phyloP scores from a whole-genome alignment of 2,797 vertebrate species.

The Chanos chanos region DNA sequence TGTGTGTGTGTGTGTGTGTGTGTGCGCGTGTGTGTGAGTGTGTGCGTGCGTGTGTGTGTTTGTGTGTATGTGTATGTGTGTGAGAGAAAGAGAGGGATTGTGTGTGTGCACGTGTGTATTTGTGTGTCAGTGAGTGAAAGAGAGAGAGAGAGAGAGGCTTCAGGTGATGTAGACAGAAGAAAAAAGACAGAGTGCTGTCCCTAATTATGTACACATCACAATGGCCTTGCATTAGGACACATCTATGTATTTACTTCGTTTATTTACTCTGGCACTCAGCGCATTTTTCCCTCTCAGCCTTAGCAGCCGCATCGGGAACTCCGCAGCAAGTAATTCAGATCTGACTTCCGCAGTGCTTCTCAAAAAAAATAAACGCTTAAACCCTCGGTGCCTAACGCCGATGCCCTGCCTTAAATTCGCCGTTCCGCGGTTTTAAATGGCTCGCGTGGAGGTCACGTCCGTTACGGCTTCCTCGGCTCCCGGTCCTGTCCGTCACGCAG shows the following conservation, averaged over 20 bases:
- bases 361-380: too few relatives aligned
- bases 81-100: too few relatives aligned
- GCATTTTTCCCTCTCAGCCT: conserved; percentile 40
- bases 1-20: not conserved
- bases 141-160: not conserved
- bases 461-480: too few relatives aligned
- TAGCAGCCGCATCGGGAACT: not conserved
- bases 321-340: conserved; percentile 10
- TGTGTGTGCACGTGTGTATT: too few relatives aligned
- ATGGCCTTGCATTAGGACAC: conserved; percentile 47
- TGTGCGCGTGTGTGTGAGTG: not conserved
- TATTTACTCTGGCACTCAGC: conserved; percentile 57
- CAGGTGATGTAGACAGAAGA: conserved; percentile 58
- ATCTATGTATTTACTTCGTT: conserved; percentile 57
- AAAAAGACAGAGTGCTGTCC: too few relatives aligned
- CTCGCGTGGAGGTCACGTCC: too few relatives aligned
- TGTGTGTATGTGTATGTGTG: not conserved
- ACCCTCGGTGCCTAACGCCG: too few relatives aligned
- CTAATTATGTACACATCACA: too few relatives aligned
- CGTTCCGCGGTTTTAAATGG: too few relatives aligned
- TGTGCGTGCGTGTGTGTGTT: conserved; percentile 31
- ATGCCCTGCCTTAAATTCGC: too few relatives aligned
- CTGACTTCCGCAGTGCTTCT: too few relatives aligned
- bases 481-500: too few relatives aligned
- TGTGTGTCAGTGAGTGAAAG: not conserved